Evolutionary conservation across 2,797 vertebrate species (phyloP), one percentile per base, ranked within the genome.

Genomic region (Macropus fuliginosus): DNA sequence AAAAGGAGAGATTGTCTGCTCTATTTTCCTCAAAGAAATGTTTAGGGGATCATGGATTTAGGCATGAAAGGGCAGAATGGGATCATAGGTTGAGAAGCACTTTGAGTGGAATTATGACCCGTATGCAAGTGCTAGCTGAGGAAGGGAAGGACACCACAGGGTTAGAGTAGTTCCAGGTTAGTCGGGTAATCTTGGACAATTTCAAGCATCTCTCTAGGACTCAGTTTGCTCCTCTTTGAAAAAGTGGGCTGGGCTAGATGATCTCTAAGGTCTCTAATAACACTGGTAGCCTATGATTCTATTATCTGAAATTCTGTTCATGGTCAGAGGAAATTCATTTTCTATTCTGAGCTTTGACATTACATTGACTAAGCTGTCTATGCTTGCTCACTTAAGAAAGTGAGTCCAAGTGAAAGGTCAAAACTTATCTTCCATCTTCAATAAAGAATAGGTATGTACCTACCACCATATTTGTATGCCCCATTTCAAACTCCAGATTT

Each of bases 371-470:
- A 34, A 91, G 54, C 62, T 92, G 91, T 13, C 31, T 62, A 59
- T 55, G 54, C 81, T 91, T 66, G 92, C 52, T 93, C n/a, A 66
- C 62, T 91, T 93, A 27, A 59, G 57, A 28, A 21, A 57, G 91
- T 40, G 91, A n/a, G 5, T 16, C 21, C 50, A 55, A 87, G 54
- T 92, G 6, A 34, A 1, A 40, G 55, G 92, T 34, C 34, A 57
- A 34, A 95, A n/a, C 40, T n/a, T 0, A 4, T 5, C 27, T 4
- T 27, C 55, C 46, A n/a, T 90, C 90, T 31, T 97, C 74, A 97
- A 56, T 96, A 96, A 90, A 50, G 92, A 54, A 98, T 93, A 16
- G 59, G 93, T 54, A 96, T 40, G 92, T 94, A 40, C 94, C 40
- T 52, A 87, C 93, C 56, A 52, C 57, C 24, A 0, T 50, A 94